These are phyloP conservation scores for Carassius carassius DNA, from an alignment of 2,113 vertebrate species.

Conservation along the genomic window DNA sequence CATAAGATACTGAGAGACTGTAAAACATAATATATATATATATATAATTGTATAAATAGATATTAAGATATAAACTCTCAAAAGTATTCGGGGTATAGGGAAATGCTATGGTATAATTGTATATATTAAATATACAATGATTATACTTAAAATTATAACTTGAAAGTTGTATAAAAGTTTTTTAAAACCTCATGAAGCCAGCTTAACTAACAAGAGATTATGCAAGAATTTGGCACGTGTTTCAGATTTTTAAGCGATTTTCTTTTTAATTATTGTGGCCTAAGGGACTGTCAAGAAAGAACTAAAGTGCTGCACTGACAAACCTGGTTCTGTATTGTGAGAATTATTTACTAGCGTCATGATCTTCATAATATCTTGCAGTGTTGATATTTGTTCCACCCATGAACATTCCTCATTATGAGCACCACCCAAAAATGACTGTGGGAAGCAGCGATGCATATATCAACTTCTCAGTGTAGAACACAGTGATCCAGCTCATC, in stretches of 20 bases:
- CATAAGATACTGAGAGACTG: too few relatives aligned
- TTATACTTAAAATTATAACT: not conserved
- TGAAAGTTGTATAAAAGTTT: not conserved
- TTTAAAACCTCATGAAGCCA: not conserved
- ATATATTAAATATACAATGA: not conserved
- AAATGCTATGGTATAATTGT: too few relatives aligned
- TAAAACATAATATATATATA: too few relatives aligned
- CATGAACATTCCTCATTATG: slow-evolving; percentile 6
- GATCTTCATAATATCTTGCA: slow-evolving; percentile 8
- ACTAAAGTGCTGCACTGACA: not conserved
- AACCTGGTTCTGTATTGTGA: slow-evolving; percentile 3
- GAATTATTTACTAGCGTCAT: slow-evolving; percentile 9
- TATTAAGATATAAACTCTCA: too few relatives aligned
- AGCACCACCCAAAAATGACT: slow-evolving; percentile 21
- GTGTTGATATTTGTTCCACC: not conserved
- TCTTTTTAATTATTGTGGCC: not conserved
- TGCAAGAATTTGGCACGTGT: not conserved
- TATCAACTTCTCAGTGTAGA: not conserved
- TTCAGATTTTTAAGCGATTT: not conserved
- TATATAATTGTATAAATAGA: too few relatives aligned
- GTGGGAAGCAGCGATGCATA: slow-evolving; percentile 2
- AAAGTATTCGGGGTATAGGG: too few relatives aligned
- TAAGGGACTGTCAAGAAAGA: not conserved
- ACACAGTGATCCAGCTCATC: not conserved
- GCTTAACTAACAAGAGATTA: not conserved